Evolutionary conservation across 2,113 vertebrate species (phyloP).

Genomic region (Rallus limicola): DNA sequence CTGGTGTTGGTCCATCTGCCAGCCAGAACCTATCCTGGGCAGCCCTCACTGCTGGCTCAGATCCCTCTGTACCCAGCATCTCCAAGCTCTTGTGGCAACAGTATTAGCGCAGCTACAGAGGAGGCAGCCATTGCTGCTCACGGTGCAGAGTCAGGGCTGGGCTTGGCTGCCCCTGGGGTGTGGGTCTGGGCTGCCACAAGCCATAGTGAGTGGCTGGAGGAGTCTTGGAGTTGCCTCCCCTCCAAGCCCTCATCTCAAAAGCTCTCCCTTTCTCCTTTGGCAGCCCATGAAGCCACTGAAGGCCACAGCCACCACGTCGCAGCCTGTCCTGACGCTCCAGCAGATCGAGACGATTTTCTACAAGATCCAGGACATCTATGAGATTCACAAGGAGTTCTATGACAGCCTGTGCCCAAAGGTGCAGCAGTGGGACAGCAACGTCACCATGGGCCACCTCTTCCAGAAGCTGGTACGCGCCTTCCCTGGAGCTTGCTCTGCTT

Average conservation of each 20-base stretch:
- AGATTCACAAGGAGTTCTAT: conserved; percentile 97
- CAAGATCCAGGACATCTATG: conserved; percentile 96
- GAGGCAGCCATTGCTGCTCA: neutral
- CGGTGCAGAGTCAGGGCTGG: neutral
- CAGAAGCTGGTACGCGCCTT: conserved; percentile 90
- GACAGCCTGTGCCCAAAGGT: conserved; percentile 91
- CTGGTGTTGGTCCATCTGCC: neutral
- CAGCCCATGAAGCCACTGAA: conserved; percentile 97
- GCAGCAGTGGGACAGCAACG: conserved; percentile 94
- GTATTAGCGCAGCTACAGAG: neutral
- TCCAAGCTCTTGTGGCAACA: no score
- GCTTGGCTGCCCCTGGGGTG: neutral
- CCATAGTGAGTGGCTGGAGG: neutral
- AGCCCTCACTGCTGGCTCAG: neutral
- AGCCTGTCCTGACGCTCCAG: conserved; percentile 93
- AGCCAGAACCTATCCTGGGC: rapidly evolving
- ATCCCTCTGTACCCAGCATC: neutral
- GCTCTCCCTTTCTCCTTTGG: neutral
- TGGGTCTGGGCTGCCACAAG: neutral
- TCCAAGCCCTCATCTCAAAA: neutral
- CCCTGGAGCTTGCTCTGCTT: neutral
- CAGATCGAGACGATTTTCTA: conserved; percentile 98
- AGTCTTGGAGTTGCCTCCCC: neutral
- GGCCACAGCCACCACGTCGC: conserved; percentile 94
- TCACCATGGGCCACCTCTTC: conserved; percentile 95